A percentile compares a stretch with the other conserved stretches of the same genome.
Conservation (phyloP, 2,888 invertebrate genomes). For the Spicauda simplicius region DNA sequence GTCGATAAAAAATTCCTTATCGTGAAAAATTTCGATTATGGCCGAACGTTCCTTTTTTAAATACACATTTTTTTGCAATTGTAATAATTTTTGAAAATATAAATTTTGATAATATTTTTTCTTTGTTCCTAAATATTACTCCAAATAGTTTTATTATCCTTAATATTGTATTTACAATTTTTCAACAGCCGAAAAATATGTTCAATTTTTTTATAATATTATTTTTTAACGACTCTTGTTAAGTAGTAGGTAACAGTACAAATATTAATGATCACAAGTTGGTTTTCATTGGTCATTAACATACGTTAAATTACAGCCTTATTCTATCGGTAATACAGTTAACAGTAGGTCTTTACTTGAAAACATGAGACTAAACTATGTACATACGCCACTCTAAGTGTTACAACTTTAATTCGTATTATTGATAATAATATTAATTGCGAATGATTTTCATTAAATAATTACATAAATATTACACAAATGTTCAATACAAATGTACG, state of each 20-base stretch:
- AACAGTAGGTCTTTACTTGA: constrained; percentile 77
- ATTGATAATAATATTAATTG: constrained; percentile 37
- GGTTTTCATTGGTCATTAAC: constrained; percentile 86
- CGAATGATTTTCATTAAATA: constrained; percentile 20
- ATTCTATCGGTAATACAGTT: constrained; percentile 76
- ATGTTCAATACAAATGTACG: constrained; percentile 10
- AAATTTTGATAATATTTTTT: constrained; percentile 85
- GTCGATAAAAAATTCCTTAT: constrained; percentile 80
- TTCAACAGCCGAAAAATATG: constrained; percentile 86
- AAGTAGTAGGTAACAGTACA: constrained; percentile 86
- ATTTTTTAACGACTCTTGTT: constrained; percentile 86
- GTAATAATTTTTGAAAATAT: constrained; percentile 85
- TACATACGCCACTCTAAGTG: constrained; percentile 52
- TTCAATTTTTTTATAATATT: constrained; percentile 84
- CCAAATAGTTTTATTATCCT: constrained; percentile 85
- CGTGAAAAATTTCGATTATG: constrained; percentile 75
- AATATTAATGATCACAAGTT: constrained; percentile 86
- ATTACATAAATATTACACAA: constrained; percentile 21
- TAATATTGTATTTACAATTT: constrained; percentile 85
- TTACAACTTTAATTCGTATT: constrained; percentile 38
- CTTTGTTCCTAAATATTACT: constrained; percentile 85
- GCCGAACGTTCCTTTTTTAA: constrained; percentile 82
- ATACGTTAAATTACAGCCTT: constrained; percentile 83
- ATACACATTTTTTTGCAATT: constrained; percentile 80
- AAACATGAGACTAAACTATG: constrained; percentile 69